Base-by-base conservation (phyloP, 2,113 vertebrate genomes). In the Hydrochoerus hydrochaeris region DNA sequence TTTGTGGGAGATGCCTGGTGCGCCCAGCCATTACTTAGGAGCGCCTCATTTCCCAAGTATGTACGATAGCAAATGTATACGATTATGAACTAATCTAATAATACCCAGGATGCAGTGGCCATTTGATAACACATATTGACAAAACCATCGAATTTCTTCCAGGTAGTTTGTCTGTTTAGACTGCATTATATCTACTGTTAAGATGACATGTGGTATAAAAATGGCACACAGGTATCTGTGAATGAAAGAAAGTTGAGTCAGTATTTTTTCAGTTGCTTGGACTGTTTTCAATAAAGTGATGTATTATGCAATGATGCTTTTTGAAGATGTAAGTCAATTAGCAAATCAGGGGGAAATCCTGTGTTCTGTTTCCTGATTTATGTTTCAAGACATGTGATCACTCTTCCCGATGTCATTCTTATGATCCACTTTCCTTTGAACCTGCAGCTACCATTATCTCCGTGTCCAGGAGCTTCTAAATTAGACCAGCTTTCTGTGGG, bases 381-480 rank as follows among this genome's bases (percentile, higher is more conserved):
- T 49, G 58, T 65, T 90, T 95, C 52, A 78, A 94, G 96, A 88
- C 80, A 81, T 52, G 69, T 77, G 81, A 71, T 95, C 46, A 4
- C 19, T 94, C 91, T 88, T 81, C 26, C 46, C 93, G 46, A 92
- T 93, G 71, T 52, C 93, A 95, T 95, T 62, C 93, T 63, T 87
- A 24, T 26, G 52, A 95, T 85, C 30, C 69, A 73, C 93, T 89
- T 96, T 44, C 95, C 90, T 90, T 91, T 85, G 87, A 96, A 97
- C 90, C 77, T 88, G 28, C 58, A 94, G 94, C 93, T 44, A 94
- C 94, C 88, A 78, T 95, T 71, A 96, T 91, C 84, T 73, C 28
- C 57, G 58, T 4, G 28, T n/a, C 71, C n/a, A 58, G 63, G n/a
- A 96, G 97, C 97, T 96, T 98, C 96, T 95, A 97, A 98, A 98